Conservation (phyloP, 2,113 vertebrate species). For the Ariopsis seemanni region DNA sequence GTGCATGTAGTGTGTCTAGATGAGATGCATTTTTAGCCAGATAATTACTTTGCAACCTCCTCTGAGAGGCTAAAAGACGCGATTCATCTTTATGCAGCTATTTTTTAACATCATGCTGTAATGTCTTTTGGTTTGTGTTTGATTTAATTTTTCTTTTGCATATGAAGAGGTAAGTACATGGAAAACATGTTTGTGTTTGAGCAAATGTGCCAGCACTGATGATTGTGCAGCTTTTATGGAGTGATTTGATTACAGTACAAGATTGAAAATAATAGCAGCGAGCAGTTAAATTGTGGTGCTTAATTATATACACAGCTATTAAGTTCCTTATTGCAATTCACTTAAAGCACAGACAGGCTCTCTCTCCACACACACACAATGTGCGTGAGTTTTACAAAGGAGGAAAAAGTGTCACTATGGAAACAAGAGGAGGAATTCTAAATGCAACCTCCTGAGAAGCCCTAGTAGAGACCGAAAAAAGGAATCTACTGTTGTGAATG, state of each 20-base stretch:
- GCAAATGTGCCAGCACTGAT: slow-evolving; percentile 25
- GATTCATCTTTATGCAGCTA: slow-evolving; percentile 33
- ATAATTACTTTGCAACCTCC: slow-evolving; percentile 41
- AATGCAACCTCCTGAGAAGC: slow-evolving; percentile 77
- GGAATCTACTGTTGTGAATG: slow-evolving; percentile 68
- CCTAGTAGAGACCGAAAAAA: slow-evolving; percentile 74
- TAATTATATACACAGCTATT: slow-evolving; percentile 51
- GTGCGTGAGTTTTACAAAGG: slow-evolving; percentile 60
- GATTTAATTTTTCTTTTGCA: slow-evolving; percentile 22
- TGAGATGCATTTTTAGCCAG: slow-evolving; percentile 45
- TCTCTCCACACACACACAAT: slow-evolving; percentile 53
- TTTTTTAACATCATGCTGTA: slow-evolving; percentile 21
- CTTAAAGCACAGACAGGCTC: slow-evolving; percentile 26
- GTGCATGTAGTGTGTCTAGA: slow-evolving; percentile 38
- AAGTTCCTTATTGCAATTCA: slow-evolving; percentile 41
- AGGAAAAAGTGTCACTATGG: slow-evolving; percentile 80
- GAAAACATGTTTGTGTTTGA: slow-evolving; percentile 40
- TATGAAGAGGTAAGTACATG: slow-evolving; percentile 13
- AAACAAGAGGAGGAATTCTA: slow-evolving; percentile 80
- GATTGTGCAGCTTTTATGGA: slow-evolving; percentile 48
- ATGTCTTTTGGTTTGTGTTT: slow-evolving; percentile 27
- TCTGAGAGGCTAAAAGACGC: slow-evolving; percentile 29
- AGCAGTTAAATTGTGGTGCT: slow-evolving; percentile 46
- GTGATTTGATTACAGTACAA: slow-evolving; percentile 50
- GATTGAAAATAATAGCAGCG: slow-evolving; percentile 46